Conservation (phyloP, 1,140 invertebrate genomes). For the Melitaea cinxia region DNA sequence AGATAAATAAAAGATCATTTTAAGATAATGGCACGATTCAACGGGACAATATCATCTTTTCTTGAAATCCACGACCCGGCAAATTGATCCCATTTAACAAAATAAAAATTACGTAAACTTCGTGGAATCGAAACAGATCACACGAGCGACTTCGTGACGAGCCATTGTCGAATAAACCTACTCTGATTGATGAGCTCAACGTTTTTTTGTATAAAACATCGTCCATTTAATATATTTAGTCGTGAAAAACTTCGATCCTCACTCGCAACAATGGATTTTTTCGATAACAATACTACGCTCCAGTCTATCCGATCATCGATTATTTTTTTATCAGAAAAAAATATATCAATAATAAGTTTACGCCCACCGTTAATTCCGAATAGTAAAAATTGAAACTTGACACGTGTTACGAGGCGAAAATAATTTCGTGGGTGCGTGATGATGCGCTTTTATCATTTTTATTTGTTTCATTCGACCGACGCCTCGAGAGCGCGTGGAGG, state of each 20-base stretch:
- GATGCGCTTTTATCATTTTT: conserved; percentile 71
- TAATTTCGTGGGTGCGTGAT: conserved; percentile 76
- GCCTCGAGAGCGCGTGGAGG: conserved; percentile 52
- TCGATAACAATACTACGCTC: conserved; percentile 55
- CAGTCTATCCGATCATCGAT: conserved; percentile 68
- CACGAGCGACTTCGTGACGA: conserved; percentile 53
- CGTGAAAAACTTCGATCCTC: conserved; percentile 55
- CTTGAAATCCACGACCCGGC: neutral
- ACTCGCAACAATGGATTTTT: conserved; percentile 72
- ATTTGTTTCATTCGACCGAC: conserved; percentile 76
- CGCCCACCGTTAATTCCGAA: conserved; percentile 79
- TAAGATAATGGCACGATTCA: neutral
- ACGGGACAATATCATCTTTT: neutral
- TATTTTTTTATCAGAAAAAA: conserved; percentile 77
- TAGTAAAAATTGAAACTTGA: conserved; percentile 79
- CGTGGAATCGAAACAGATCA: conserved; percentile 62
- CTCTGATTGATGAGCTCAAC: conserved; percentile 76
- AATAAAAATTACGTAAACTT: conserved; percentile 63
- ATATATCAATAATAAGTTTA: conserved; percentile 80
- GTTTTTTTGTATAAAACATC: conserved; percentile 62
- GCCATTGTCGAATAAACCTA: conserved; percentile 68
- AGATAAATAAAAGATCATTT: neutral
- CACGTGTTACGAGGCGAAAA: conserved; percentile 78
- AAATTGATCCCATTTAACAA: conserved; percentile 60
- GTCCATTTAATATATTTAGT: conserved; percentile 65